Conservation (phyloP, 2,888 invertebrate species). For the Microctonus aethiopoides region DNA sequence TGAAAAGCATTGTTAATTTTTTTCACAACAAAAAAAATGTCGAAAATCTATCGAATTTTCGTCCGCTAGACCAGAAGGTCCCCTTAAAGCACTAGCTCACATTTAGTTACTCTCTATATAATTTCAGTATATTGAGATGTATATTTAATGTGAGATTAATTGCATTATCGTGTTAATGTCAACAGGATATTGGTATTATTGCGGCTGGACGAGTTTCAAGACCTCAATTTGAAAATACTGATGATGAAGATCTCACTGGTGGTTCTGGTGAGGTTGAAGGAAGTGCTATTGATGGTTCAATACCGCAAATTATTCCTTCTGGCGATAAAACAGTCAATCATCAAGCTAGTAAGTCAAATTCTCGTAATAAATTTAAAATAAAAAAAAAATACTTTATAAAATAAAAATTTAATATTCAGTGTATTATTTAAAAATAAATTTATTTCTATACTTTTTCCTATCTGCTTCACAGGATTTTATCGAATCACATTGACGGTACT, state of each 20-base stretch:
- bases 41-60: no score
- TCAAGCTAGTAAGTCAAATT: constrained; percentile 43
- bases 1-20: no score
- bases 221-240: constrained; percentile 40
- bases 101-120: no score
- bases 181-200: constrained; percentile 40
- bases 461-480: constrained; percentile 64
- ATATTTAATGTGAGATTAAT: constrained; percentile 9
- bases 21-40: no score
- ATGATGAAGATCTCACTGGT: constrained; percentile 55
- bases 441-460: neutral
- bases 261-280: constrained; percentile 62
- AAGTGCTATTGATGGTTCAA: constrained; percentile 47
- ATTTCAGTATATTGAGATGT: no score
- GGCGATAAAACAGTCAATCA: neutral
- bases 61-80: no score
- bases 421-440: neutral
- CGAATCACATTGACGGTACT: constrained; percentile 72
- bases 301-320: constrained; percentile 19
- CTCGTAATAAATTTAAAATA: no score
- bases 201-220: constrained; percentile 40
- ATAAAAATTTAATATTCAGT: neutral
- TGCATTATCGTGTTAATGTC: neutral
- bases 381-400: neutral
- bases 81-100: no score